These are phyloP conservation scores for Hyperoplus lanceolatus DNA, from an alignment of 2,797 vertebrate genomes.

Conservation along the genomic window DNA sequence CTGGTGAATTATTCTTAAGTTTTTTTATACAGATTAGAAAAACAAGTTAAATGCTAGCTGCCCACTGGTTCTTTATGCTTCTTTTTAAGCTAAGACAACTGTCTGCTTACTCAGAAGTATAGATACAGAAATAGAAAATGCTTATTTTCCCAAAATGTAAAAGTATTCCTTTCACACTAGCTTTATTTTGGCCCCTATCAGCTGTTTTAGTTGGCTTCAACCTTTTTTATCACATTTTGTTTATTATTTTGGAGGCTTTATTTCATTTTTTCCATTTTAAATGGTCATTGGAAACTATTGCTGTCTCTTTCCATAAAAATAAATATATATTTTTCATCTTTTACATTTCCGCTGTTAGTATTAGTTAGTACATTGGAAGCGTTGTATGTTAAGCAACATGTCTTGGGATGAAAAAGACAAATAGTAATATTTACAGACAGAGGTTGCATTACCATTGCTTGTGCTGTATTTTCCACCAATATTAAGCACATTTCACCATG, in stretches of 20 bases:
- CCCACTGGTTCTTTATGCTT: too few relatives aligned
- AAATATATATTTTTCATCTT: background rate
- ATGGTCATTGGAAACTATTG: too few relatives aligned
- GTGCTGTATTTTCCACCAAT: background rate
- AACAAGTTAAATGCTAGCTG: too few relatives aligned
- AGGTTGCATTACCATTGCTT: background rate
- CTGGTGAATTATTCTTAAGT: too few relatives aligned
- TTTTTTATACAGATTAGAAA: too few relatives aligned
- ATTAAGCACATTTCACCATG: constrained; percentile 2
- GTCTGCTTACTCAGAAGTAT: too few relatives aligned
- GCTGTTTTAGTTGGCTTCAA: too few relatives aligned
- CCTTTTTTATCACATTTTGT: background rate
- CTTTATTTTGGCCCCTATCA: background rate
- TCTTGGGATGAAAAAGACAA: background rate
- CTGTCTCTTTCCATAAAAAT: background rate
- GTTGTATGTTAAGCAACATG: background rate
- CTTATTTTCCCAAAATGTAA: background rate
- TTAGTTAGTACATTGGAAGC: background rate
- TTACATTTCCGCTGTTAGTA: background rate
- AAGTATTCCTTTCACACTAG: background rate
- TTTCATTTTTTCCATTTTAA: too few relatives aligned
- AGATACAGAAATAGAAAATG: too few relatives aligned
- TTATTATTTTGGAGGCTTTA: background rate
- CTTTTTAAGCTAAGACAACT: too few relatives aligned
- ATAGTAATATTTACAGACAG: background rate